Conservation (phyloP, 2,797 vertebrate species). For the Lagocephalus sceleratus region DNA sequence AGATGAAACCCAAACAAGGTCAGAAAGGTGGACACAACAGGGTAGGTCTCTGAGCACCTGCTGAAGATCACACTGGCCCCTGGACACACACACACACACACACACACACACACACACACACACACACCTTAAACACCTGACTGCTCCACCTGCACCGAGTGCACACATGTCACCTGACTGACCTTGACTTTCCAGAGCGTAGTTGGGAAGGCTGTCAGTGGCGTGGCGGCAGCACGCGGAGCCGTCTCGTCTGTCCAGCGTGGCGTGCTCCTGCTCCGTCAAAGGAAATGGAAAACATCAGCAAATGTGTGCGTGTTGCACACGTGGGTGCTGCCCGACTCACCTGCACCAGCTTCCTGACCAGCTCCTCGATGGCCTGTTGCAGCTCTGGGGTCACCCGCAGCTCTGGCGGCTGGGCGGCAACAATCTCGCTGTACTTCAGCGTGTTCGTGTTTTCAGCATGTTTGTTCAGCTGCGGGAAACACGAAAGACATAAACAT, state of each 20-base stretch:
- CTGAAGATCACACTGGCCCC: slow-evolving; percentile 90
- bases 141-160: no score
- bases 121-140: slow-evolving; percentile 7
- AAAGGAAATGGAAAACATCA: neutral
- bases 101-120: slow-evolving; percentile 12
- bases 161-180: neutral
- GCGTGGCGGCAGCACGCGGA: slow-evolving; percentile 63
- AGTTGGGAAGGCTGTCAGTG: slow-evolving; percentile 87
- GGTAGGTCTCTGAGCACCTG: slow-evolving; percentile 89
- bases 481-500: no score
- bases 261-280: slow-evolving; percentile 47
- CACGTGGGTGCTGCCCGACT: slow-evolving; percentile 32
- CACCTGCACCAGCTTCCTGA: slow-evolving; percentile 49
- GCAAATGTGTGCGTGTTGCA: no score
- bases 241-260: slow-evolving; percentile 6
- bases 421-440: no score
- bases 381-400: slow-evolving; percentile 61
- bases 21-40: slow-evolving; percentile 81
- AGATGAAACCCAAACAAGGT: slow-evolving; percentile 89
- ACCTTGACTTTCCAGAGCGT: slow-evolving; percentile 89
- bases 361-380: slow-evolving; percentile 64
- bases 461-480: slow-evolving; percentile 51
- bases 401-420: slow-evolving; percentile 37
- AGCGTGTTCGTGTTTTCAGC: no score
- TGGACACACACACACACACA: no score